phyloP scores from a whole-genome alignment of 2,888 invertebrate species.

The Drosophila siamana region DNA sequence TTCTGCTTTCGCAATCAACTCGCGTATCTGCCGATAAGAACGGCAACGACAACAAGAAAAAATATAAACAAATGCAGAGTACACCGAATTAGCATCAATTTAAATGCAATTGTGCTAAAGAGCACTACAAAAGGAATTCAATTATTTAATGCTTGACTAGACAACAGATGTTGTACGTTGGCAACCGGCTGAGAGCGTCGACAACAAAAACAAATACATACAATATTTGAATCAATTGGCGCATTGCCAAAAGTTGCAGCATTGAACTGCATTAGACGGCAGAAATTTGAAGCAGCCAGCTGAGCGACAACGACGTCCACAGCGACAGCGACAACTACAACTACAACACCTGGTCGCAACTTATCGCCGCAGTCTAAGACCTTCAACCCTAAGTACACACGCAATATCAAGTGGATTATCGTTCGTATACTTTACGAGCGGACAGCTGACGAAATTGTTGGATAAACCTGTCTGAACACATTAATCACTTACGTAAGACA shows the following conservation, averaged over 20 bases:
- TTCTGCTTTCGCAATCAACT: neutral
- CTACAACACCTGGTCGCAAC: conserved; percentile 37
- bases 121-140: conserved; percentile 14
- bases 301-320: conserved; percentile 1
- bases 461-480: conserved; percentile 18
- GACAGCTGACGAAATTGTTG: neutral
- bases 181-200: conserved; percentile 26
- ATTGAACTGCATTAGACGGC: conserved; percentile 60
- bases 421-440: neutral
- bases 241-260: conserved; percentile 54
- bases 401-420: conserved; percentile 17
- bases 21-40: conserved; percentile 22
- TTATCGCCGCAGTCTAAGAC: conserved; percentile 24
- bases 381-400: conserved; percentile 44
- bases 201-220: conserved; percentile 22
- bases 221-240: conserved; percentile 50
- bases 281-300: conserved; percentile 35
- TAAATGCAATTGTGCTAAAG: conserved; percentile 16
- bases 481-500: conserved; percentile 57
- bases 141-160: conserved; percentile 24
- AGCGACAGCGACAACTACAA: conserved; percentile 5
- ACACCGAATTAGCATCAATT: conserved; percentile 12
- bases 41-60: conserved; percentile 8
- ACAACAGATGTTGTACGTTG: conserved; percentile 37
- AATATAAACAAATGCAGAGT: conserved; percentile 23